phyloP scores from a whole-genome alignment of 2,113 vertebrate species.

The Sphaerodactylus townsendi region DNA sequence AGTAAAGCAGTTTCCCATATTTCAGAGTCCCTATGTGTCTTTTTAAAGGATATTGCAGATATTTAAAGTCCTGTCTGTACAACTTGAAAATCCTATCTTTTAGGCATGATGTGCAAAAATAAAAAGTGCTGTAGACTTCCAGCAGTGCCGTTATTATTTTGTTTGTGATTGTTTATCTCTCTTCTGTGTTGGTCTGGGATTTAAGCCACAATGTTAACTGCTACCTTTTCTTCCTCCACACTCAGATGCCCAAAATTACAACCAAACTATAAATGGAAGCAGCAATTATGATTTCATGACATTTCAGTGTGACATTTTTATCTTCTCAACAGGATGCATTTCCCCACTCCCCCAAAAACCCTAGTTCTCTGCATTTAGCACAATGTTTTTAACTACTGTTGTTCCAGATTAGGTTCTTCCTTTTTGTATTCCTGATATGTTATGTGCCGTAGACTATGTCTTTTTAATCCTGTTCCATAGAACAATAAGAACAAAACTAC shows the following conservation, averaged over 20 bases:
- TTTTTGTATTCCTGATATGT: not conserved
- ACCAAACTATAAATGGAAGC: constrained; percentile 28
- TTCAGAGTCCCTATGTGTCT: not conserved
- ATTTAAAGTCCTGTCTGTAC: not conserved
- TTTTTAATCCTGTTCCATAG: constrained; percentile 1
- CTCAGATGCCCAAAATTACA: constrained; percentile 39
- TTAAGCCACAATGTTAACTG: constrained; percentile 59
- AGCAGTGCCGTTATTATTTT: not conserved
- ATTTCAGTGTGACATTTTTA: constrained; percentile 11
- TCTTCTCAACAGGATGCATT: not conserved
- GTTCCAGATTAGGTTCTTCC: not conserved
- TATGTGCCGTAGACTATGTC: not conserved
- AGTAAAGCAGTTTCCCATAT: not conserved
- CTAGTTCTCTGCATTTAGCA: not conserved
- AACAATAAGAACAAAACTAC: not conserved
- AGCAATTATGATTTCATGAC: constrained; percentile 1
- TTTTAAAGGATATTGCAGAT: not conserved
- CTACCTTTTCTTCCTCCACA: constrained; percentile 52
- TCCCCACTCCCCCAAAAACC: not conserved
- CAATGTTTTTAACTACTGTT: not conserved
- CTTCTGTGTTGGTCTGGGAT: constrained; percentile 5
- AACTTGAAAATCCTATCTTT: not conserved
- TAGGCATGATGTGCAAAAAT: not conserved
- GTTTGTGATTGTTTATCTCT: constrained; percentile 31
- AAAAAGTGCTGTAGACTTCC: not conserved